phyloP scores from a whole-genome alignment of 2,888 invertebrate genomes.

The Spatulosminthurus flaviceps region DNA sequence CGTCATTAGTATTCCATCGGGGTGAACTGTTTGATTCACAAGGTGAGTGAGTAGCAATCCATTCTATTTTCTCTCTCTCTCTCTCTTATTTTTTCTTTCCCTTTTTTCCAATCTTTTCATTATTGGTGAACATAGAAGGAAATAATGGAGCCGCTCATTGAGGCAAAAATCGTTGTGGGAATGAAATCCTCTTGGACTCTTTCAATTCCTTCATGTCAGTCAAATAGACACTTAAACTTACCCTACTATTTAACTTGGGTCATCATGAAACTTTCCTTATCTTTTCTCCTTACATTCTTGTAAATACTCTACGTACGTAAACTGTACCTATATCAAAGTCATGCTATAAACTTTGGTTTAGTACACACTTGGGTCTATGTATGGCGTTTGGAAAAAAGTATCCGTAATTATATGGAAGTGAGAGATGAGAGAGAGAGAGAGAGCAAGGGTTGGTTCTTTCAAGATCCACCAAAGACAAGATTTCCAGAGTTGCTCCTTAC shows the following conservation, averaged over 20 bases:
- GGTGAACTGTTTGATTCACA: slow-evolving; percentile 7
- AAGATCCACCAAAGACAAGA: background rate
- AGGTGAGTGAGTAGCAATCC: slow-evolving; percentile 28
- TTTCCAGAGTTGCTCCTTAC: background rate
- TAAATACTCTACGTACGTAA: background rate
- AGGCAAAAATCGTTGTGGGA: slow-evolving; percentile 19
- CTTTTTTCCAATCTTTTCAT: background rate
- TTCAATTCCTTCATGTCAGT: background rate
- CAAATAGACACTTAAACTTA: background rate
- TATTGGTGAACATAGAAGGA: background rate
- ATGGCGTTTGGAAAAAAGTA: background rate
- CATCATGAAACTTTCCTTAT: slow-evolving; percentile 3
- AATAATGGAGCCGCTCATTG: background rate
- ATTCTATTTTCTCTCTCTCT: slow-evolving; percentile 12
- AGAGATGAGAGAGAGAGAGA: background rate
- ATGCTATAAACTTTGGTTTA: background rate
- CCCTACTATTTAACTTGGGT: background rate
- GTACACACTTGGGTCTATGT: background rate
- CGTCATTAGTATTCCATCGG: slow-evolving; percentile 24
- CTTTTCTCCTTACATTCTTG: slow-evolving; percentile 3
- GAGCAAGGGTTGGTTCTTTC: background rate
- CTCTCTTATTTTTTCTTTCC: no score
- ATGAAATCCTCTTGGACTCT: background rate
- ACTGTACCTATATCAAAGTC: background rate
- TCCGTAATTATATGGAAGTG: background rate